Base-by-base conservation (phyloP, 2,113 vertebrate species). In the Cebidichthys violaceus region DNA sequence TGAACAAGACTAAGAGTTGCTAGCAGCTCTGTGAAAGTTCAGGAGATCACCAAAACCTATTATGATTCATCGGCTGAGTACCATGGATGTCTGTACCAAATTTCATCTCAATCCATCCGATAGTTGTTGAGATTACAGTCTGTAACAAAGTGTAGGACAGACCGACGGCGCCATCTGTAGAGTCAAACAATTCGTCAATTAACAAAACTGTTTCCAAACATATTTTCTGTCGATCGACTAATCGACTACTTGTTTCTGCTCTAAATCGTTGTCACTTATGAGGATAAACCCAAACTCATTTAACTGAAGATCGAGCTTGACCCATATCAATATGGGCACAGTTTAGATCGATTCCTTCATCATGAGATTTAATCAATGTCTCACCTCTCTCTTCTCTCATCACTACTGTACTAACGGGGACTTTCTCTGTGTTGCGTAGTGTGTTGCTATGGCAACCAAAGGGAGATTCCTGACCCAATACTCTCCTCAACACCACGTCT, bases 361-460 rank as follows among this genome's bases (percentile, higher is more conserved):
- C n/a, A 10, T 72, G 18, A 27, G 13, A 8, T 18, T 60, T 75
- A 31, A 50, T 80, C 18, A 7, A 20, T 45, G 9, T 72, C 2
- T 62, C 39, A 24, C 65, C 55, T 62, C 39, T 67, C 39, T 59
- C 0, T 27, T 77, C 33, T 43, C 47, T 39, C 45, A 43, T n/a
- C 81, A 64, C 81, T 45, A 66, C 85, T 75, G 87, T 72, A 89
- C 77, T 86, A 84, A 82, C 70, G 73, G 83, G 86, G 88, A 84
- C 90, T 91, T 88, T 86, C 75, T 93, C 89, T 86, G 59, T 90
- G 89, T 93, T 93, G 89, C 85, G 60, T 90, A 88, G 81, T 79
- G 72, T 67, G 93, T 95, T 94, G 84, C 94, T 71, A 93, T 94
- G 92, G 86, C 80, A 80, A 95, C 94, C 73, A 69, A 55, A 82